Base-by-base conservation (phyloP, 2,113 vertebrate genomes). In the Petrocephalus microphthalmus region DNA sequence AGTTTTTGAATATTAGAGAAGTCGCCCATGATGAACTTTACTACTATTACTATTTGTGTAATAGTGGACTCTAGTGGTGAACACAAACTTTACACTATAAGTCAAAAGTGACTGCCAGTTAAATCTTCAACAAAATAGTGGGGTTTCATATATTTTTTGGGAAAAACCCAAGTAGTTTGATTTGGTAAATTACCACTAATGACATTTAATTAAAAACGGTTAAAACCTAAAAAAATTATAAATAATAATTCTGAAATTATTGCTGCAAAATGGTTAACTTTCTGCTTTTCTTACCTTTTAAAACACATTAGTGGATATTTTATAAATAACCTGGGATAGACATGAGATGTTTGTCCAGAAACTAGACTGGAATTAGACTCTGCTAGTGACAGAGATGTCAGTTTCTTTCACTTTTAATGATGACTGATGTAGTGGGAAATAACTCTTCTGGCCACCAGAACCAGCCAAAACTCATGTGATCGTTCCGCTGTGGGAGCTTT, bases 31-130 rank as follows among this genome's bases (percentile, higher is more conserved):
- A 17, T 33, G 11, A 10, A 33, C 20, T 86, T 54, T 60, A 20
- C n/a, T n/a, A n/a, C n/a, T 54, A 33, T 25, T 67, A 45, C 84
- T 86, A 22, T 53, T 11, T 90, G 85, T 83, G 71, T 89, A 91
- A 91, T 89, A 91, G 90, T 90, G 90, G 92, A 92, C 90, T 89
- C 92, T 92, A 89, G 87, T 89, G 93, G 84, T 88, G 78, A 87
- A 49, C 67, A 47, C 33, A 83, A 20, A 60, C 47, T 82, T 60
- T 88, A 29, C 25, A 87, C 37, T 22, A 20, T 42, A 82, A 82
- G 20, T 47, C 42, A 81, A 81, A 81, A 20, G 22, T 82, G 3
- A n/a, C 37, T 13, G 2, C 2, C 37, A 11, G 5, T 81, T 81
- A 2, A 81, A 81, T 47, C 29, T 78, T 22, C 33, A 82, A 82